Conservation (phyloP, 1,140 invertebrate species). For the Lasaia peninsularis region DNA sequence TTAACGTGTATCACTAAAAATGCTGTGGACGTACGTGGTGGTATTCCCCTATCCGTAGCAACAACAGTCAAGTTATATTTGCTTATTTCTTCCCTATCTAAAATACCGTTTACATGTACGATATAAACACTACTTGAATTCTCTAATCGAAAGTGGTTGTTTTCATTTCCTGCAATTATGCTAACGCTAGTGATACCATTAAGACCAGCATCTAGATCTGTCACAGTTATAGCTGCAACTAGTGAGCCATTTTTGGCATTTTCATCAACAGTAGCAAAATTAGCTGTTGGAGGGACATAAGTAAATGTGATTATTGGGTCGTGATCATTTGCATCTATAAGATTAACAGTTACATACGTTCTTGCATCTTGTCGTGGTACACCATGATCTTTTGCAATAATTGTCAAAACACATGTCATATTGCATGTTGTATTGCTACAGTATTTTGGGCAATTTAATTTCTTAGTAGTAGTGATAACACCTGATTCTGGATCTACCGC, state of each 20-base stretch:
- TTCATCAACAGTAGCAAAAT: conserved; percentile 94
- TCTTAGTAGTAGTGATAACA: conserved; percentile 88
- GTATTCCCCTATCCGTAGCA: conserved; percentile 92
- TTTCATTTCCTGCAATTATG: conserved; percentile 93
- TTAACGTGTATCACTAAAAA: conserved; percentile 95
- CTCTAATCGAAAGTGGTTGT: conserved; percentile 92
- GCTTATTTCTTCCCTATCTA: conserved; percentile 94
- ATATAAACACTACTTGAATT: conserved; percentile 91
- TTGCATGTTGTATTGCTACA: conserved; percentile 81
- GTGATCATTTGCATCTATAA: conserved; percentile 96
- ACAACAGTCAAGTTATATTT: conserved; percentile 95
- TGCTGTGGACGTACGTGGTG: conserved; percentile 88
- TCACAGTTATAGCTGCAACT: conserved; percentile 95
- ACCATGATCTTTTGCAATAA: conserved; percentile 95
- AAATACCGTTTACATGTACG: conserved; percentile 92
- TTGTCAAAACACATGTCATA: conserved; percentile 95
- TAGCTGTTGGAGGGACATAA: conserved; percentile 90
- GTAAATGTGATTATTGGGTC: conserved; percentile 94
- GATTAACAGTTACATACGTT: conserved; percentile 95
- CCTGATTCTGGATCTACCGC: conserved; percentile 93
- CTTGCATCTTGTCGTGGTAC: conserved; percentile 92
- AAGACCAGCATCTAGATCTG: conserved; percentile 92
- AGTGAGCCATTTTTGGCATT: conserved; percentile 92
- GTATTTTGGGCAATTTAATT: conserved; percentile 86
- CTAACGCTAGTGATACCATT: conserved; percentile 92